Evolutionary conservation across 2,888 invertebrate species (phyloP).

Genomic region (Tortricodes alternella): DNA sequence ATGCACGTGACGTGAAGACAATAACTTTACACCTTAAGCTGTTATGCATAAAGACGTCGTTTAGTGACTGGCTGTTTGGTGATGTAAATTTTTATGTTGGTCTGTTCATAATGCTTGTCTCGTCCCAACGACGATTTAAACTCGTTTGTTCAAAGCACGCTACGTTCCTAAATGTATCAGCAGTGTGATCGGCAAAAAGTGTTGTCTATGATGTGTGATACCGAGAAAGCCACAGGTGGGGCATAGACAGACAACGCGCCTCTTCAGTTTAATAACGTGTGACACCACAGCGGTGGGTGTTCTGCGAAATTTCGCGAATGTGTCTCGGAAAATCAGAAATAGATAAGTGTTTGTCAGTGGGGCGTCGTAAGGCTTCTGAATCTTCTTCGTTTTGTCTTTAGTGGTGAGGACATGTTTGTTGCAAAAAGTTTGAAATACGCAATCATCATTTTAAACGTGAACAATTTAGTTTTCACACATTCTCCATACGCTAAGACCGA

Average conservation of each 20-base stretch:
- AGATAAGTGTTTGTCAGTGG: background rate
- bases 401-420: background rate
- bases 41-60: slow-evolving; percentile 39
- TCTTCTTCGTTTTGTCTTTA: background rate
- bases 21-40: slow-evolving; percentile 40
- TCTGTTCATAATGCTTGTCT: slow-evolving; percentile 66
- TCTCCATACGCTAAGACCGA: too few species aligned
- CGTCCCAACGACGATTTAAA: slow-evolving; percentile 70
- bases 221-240: slow-evolving; percentile 19
- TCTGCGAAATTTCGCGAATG: slow-evolving; percentile 16
- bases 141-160: slow-evolving; percentile 59
- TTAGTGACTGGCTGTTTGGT: slow-evolving; percentile 22
- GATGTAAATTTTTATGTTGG: slow-evolving; percentile 38
- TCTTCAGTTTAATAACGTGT: slow-evolving; percentile 3
- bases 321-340: background rate
- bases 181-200: slow-evolving; percentile 11
- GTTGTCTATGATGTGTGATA: slow-evolving; percentile 26
- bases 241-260: background rate
- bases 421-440: background rate
- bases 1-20: slow-evolving; percentile 13
- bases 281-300: slow-evolving; percentile 21
- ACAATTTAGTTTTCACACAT: too few species aligned
- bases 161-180: slow-evolving; percentile 8
- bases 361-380: background rate
- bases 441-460: too few species aligned